Evolutionary conservation across 2,113 vertebrate species (phyloP), one percentile per base, ranked within the genome.

Genomic region (Cromileptes altivelis): DNA sequence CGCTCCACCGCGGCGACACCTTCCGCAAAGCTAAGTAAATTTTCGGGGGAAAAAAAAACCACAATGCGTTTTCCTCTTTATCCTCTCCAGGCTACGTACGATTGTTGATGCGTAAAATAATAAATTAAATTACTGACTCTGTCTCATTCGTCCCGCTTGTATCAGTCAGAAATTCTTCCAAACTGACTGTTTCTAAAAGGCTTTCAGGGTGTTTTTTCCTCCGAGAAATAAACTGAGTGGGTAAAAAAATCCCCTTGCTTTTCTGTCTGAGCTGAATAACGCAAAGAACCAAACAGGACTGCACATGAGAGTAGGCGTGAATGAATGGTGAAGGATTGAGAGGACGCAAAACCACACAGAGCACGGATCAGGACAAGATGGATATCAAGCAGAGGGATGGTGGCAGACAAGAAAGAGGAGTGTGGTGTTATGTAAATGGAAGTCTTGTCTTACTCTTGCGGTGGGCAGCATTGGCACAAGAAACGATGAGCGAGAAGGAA

Each of bases 21-120:
- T 58, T 64, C 86, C 61, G 49, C 75, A 69, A 85, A 81, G 68
- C 87, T 78, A 81, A 85, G 67, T 72, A 50, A 33, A 65, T 62
- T 62, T 61, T 60, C 23, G 6, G 19, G 6, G 19, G 3, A 27
- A 27, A 37, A 49, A 74, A 37, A n/a, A 82, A 60, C 7, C 85
- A 80, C 49, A 78, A 68, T 77, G 72, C 78, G 75, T 81, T 84
- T 75, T 70, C 70, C 70, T 80, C 64, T 74, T 70, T 70, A 42
- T 85, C 82, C 72, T 89, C 64, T 91, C 81, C 84, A 78, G 60
- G 75, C 82, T 88, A 75, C 79, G 87, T 71, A 77, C 84, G 83
- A 75, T 70, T 88, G 88, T 88, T 88, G 89, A 91, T 93, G 93
- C 92, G 90, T 93, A 93, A 91, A 92, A 92, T 90, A 88, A 90